Percentiles rank a stretch among this genome's conserved stretches.
Conservation (phyloP, 2,797 vertebrate species). For the Percopsis omiscomaycus region DNA sequence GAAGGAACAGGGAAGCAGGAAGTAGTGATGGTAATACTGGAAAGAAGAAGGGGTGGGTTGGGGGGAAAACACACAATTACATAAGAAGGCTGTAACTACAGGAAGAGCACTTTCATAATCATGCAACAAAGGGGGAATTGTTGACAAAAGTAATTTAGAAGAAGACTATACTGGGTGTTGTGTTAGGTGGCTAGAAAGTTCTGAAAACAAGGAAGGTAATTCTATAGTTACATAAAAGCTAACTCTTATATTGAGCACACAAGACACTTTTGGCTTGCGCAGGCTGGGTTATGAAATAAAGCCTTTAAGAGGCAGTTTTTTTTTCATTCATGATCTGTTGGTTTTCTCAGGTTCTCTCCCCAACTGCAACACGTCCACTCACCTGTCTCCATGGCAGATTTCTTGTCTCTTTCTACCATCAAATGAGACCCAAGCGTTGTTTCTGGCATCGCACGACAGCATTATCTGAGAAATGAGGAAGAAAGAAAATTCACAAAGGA, state of each 20-base stretch:
- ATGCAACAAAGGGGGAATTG: slow-evolving; percentile 6
- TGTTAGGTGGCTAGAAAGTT: neutral
- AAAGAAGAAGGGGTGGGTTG: neutral
- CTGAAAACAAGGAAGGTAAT: slow-evolving; percentile 30
- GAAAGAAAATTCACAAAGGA: neutral
- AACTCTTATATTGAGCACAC: slow-evolving; percentile 4
- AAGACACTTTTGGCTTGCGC: slow-evolving; percentile 18
- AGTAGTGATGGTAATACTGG: slow-evolving; percentile 82
- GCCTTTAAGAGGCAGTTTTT: slow-evolving; percentile 31
- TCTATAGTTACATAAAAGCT: slow-evolving; percentile 41
- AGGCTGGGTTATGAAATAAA: slow-evolving; percentile 45
- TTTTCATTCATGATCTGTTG: neutral
- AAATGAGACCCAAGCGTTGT: slow-evolving; percentile 85
- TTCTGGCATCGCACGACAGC: slow-evolving; percentile 78
- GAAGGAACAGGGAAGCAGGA: slow-evolving; percentile 83
- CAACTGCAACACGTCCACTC: slow-evolving; percentile 26
- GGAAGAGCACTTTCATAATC: slow-evolving; percentile 7
- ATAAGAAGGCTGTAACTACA: slow-evolving; percentile 12
- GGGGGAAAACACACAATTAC: neutral
- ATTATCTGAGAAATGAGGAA: slow-evolving; percentile 69
- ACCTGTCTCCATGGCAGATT: slow-evolving; percentile 83
- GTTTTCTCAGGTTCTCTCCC: neutral
- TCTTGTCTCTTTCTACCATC: slow-evolving; percentile 82
- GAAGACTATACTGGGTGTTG: slow-evolving; percentile 16
- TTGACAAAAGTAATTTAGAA: slow-evolving; percentile 20